These are phyloP conservation scores for Stenichneumon culpator DNA, from an alignment of 2,888 invertebrate genomes.

Conservation along the genomic window DNA sequence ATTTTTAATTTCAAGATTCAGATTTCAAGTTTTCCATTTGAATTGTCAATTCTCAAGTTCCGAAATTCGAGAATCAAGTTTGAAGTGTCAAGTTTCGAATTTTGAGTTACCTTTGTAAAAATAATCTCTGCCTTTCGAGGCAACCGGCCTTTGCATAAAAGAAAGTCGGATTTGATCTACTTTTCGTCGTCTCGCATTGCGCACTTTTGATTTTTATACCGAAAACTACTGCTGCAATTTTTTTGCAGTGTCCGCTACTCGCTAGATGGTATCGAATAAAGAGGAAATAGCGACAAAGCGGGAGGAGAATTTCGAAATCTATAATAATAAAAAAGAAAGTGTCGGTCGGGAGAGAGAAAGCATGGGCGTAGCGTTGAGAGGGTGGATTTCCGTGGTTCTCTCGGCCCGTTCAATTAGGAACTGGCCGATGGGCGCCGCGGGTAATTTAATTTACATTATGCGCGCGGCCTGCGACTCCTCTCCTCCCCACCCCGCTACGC, in stretches of 20 bases:
- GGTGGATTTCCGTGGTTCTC: constrained; percentile 38
- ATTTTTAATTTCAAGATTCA: too few species aligned
- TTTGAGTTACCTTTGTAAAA: too few species aligned
- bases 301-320: background rate
- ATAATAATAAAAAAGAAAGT: background rate
- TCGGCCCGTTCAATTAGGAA: constrained; percentile 37
- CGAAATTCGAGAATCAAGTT: too few species aligned
- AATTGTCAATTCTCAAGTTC: too few species aligned
- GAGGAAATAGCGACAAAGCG: constrained; percentile 1
- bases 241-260: constrained; percentile 14
- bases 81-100: too few species aligned
- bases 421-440: constrained; percentile 64
- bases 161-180: background rate
- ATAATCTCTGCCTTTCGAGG: too few species aligned
- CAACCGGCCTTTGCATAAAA: background rate
- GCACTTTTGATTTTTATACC: background rate
- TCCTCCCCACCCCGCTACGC: background rate
- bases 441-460: constrained; percentile 81
- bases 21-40: too few species aligned
- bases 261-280: constrained; percentile 25
- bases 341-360: background rate
- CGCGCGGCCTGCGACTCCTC: constrained; percentile 38
- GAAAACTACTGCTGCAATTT: background rate
- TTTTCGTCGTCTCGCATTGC: background rate
- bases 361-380: background rate